Evolutionary conservation across 2,888 invertebrate genomes (phyloP), one percentile per base, ranked within the genome.

Genomic region (Mythimna pallens): DNA sequence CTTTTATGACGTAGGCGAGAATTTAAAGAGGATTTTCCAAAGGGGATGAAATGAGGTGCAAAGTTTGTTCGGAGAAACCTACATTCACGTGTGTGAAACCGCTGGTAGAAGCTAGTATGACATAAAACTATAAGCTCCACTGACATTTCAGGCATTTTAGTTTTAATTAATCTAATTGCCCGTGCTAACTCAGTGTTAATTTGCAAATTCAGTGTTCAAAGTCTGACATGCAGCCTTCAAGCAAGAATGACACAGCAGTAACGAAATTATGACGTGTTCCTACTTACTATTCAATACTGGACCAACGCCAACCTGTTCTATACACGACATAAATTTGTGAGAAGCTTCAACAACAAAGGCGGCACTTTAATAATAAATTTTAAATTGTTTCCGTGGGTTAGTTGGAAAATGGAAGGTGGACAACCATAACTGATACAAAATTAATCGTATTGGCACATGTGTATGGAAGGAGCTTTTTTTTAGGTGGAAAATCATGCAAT

Each of bases 101-200:
- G 25, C 2, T 25, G 25, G 25, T 2, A 25, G 25, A 25, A 25
- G 25, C 25, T 25, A 25, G 25, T 55, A 80, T 61, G 43, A 36
- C 43, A 73, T 57, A 76, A 80, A 65, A 62, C 65, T 47, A 72
- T 72, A 22, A 43, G 12, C 52, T 12, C 17, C 57, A 67, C 65
- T 36, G 76, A n/a, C 63, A 67, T 78, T 81, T 76, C 22, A 68
- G 52, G 40, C 47, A 69, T 66, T 54, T 59, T 66, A 59, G 67
- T 73, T 69, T 69, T 68, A 83, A n/a, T n/a, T n/a, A n/a, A n/a
- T n/a, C n/a, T n/a, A n/a, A 61, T 47, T 58, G 64, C 59, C 64
- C 83, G 80, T 80, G 73, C 34, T 65, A 69, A 64, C 54, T 54
- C 67, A 65, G 68, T 70, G 71, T 70, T 76, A 70, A 79, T 80